Base-by-base conservation (phyloP, 1,140 invertebrate genomes). In the Pseudoatta argentina region DNA sequence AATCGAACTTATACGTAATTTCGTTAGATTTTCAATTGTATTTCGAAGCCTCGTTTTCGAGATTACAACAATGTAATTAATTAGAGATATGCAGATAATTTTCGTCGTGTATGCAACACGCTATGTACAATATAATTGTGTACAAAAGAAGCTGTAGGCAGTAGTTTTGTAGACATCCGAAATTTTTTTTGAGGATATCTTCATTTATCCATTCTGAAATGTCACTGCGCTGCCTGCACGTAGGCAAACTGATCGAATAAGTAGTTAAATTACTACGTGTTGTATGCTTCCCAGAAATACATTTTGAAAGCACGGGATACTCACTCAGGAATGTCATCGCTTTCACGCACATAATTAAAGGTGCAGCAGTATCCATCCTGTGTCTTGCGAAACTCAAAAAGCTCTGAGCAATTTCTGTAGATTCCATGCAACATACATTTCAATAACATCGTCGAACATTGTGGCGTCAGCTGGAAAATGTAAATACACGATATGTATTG, bases 311-410 rank as follows among this genome's bases (percentile, higher is more conserved):
- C 44, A 24, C 30, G 6, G n/a, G 30, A 30, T 77, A 88, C 87
- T 92, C 75, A 93, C 92, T 55, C 27, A 0, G 21, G 53, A 48
- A 88, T 67, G 64, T 93, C 92, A 24, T 93, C 92, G 0, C 39
- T n/a, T 72, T 90, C 88, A 12, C 90, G 88, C 16, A 90, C 72
- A 69, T 96, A 96, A 91, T 97, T 97, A 86, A 96, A 97, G 5
- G 94, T 92, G 79, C 96, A 97, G 90, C 96, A 97, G 87, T 94
- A 96, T 27, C 96, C 96, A n/a, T 95, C 94, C n/a, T 94, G 94
- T 1, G 96, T 96, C 6, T 94, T 94, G 8, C 95, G 94, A 4
- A 94, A 91, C 0, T 75, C n/a, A 88, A 96, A 96, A 12, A 96
- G 78, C 0, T 94, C 88, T 0, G 89, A 89, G 77, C 96, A 97